A percentile compares a stretch with the other conserved stretches of the same genome.
Evolutionary conservation across 2,888 invertebrate species (phyloP).

Genomic region (Brachyopa scutellaris): DNA sequence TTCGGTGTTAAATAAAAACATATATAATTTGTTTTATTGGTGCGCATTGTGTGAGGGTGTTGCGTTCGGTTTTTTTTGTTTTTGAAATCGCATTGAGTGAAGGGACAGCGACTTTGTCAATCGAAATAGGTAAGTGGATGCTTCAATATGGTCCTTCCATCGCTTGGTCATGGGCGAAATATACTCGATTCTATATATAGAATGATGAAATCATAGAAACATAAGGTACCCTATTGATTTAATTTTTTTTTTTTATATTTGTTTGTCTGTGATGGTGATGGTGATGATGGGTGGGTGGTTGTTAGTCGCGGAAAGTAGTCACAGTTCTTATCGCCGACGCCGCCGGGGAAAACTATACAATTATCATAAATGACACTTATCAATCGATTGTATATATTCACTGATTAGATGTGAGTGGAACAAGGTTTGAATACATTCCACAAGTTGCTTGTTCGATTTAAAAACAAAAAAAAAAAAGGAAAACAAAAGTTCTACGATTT

Average conservation of each 20-base stretch:
- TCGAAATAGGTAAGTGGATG: slow-evolving; percentile 45
- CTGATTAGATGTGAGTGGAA: slow-evolving; percentile 30
- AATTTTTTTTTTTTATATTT: slow-evolving; percentile 40
- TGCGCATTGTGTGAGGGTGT: slow-evolving; percentile 25
- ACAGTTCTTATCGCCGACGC: slow-evolving; percentile 28
- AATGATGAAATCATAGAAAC: slow-evolving; percentile 68
- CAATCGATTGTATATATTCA: slow-evolving; percentile 44
- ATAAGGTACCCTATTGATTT: slow-evolving; percentile 69
- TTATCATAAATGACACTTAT: slow-evolving; percentile 59
- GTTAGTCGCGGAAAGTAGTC: background rate
- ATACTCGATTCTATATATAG: slow-evolving; percentile 62
- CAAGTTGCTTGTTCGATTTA: background rate
- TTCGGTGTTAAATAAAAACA: slow-evolving; percentile 48
- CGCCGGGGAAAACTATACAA: slow-evolving; percentile 46
- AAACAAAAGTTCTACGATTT: too few relatives aligned
- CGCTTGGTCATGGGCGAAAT: slow-evolving; percentile 16
- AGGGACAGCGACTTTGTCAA: background rate
- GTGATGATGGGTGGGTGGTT: background rate
- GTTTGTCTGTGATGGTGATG: background rate
- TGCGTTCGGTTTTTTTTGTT: slow-evolving; percentile 2
- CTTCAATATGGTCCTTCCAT: slow-evolving; percentile 59
- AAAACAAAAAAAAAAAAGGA: too few relatives aligned
- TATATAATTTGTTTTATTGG: background rate
- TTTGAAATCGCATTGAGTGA: background rate
- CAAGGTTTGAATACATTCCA: background rate